Base-by-base conservation (phyloP, 2,888 invertebrate genomes). In the Agriopis marginaria region DNA sequence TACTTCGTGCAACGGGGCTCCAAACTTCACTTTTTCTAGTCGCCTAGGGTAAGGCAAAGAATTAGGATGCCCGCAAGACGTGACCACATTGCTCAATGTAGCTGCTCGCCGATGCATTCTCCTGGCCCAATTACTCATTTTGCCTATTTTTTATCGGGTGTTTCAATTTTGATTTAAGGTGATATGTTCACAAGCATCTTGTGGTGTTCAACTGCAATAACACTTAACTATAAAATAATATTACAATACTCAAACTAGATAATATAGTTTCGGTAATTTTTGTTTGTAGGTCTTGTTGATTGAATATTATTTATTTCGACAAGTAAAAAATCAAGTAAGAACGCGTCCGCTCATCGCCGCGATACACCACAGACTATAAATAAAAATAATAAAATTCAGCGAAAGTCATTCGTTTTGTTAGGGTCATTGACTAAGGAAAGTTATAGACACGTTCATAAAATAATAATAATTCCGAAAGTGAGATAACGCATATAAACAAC, bases 11-110 rank as follows among this genome's bases (percentile, higher is more conserved):
- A 99, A 94, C 59, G 98, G 96, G 74, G 97, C 98, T 77, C 99
- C 99, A 93, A 99, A 99, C 92, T 98, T 99, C 63, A 99, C 98
- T 96, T 98, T 98, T 93, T 98, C 98, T 77, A 98, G 93, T 85
- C 98, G 95, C 80, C 98, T 95, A 10, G 97, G 97, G 88, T 97
- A 98, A 23, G 97, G 97, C 76, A 97, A 96, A 42, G 95, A 92
- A 75, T 96, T 96, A 40, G 97, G 97, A 92, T 98, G 98, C 75
- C 98, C 98, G 89, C 98, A 98, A 83, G 98, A 98, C 80, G 98
- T 98, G 83, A 98, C 98, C 85, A 98, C 98, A 93, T 97, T 98
- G 89, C 98, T 97, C 84, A 98, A 95, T 86, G 97, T 98, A 91
- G 98, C 98, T 84, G 98, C 98, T 92, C 98, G 96, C 87, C 98